Evolutionary conservation across 2,888 invertebrate genomes (phyloP), one percentile per base, ranked within the genome.

Genomic region (Deroplatys truncata): DNA sequence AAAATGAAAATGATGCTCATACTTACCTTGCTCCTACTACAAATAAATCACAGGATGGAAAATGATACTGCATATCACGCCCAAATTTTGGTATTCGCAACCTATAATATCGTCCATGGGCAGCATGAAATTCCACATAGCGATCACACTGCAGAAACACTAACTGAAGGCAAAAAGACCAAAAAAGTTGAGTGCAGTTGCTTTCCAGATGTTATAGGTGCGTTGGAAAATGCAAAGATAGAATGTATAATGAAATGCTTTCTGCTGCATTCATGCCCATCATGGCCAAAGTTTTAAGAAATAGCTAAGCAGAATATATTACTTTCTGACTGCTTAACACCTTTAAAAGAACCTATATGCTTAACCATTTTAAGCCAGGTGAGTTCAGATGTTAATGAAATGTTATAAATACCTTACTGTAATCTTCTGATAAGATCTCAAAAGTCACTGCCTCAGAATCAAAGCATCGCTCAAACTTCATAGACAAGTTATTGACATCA

Each of bases 391-490:
- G 20, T 72, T 72, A 72, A 7, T 16, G 7, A 20, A 20, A 72
- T 72, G 25, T 72, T 72, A 31, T 72, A 35, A n/a, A 72, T 93
- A 98, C 98, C 95, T 99, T 99, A 91, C 98, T 97, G 93, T 98
- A 99, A 93, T 99, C 99, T 92, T 99, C 98, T 92, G 98, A 98
- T 72, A 99, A 94, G 91, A 98, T 95, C 94, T 98, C 96, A 94
- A 99, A 98, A 91, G 97, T 97, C n/a, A 99, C 96, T 85, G 98
- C 98, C 94, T 99, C 99, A 0, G 98, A 97, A 94, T 99, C 99
- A 92, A 99, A 96, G 92, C 99, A 99, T 91, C 99, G 95, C 94
- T 99, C 99, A 94, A 99, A 99, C 94, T 99, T 99, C 92, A 99
- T 94, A 0, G 99, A 98, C 91, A 99, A 94, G 94, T 99, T 98